Base-by-base conservation (phyloP, 2,113 vertebrate genomes). In the Indri indri region DNA sequence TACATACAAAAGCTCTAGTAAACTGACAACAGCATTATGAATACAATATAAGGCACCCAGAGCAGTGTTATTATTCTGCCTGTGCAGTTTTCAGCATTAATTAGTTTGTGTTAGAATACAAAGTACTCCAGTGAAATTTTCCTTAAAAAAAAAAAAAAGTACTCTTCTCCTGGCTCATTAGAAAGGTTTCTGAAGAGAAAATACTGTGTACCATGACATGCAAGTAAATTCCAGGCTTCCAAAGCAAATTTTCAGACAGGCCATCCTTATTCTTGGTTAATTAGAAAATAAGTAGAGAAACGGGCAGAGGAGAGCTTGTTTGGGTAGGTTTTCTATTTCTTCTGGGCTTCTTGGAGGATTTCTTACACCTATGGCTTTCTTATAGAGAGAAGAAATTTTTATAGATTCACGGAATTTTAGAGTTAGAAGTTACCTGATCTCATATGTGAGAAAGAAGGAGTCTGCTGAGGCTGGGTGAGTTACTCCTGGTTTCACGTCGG, bases 121-220 rank as follows among this genome's bases (percentile, higher is more conserved):
- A 94, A 83, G 73, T 63, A 73, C 32, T 45, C 23, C 32, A 59
- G 7, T 50, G n/a, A 85, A 88, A 66, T 61, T 88, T 79, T 90
- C 66, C 80, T 82, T 20, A 50, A 3, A 82, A 88, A 90, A 47
- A 70, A 14, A 96, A 63, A 63, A 27, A 63, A 63, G 22, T 25
- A 0, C 32, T 93, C n/a, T 84, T 66, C 25, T 25, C 42, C 25
- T 45, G 45, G 79, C 83, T 97, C 80, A 92, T 90, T 87, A 96
- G 87, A 52, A 94, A n/a, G 68, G 76, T 87, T 97, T 95, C 57
- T 71, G 45, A 93, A 79, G 23, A 93, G 66, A 94, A 77, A 70
- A 74, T 83, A 50, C 13, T 34, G 16, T 82, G 52, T 77, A n/a
- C 37, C 59, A 7, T 80, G 83, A 90, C 92, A 89, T 47, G 23